These are phyloP conservation scores for Trachelus iudaicus DNA, from an alignment of 2,888 invertebrate genomes.

Conservation along the genomic window DNA sequence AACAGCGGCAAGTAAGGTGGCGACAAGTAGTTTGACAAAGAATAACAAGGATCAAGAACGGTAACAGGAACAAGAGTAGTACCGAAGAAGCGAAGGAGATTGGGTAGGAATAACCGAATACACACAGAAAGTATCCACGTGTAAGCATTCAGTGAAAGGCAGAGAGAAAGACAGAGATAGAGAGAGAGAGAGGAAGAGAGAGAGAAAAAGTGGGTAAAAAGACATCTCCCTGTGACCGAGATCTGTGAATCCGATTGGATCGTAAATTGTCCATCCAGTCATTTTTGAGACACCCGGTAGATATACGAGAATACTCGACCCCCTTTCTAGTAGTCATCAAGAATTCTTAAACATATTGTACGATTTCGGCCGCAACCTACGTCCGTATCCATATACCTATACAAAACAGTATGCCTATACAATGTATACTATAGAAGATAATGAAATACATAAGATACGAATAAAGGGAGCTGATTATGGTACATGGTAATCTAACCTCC, in stretches of 20 bases:
- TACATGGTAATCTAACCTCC: neutral
- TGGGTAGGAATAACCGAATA: constrained; percentile 40
- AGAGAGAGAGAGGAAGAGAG: too few relatives aligned
- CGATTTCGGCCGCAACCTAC: neutral
- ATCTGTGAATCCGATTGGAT: constrained; percentile 41
- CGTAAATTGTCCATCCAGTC: constrained; percentile 21
- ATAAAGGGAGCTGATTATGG: neutral
- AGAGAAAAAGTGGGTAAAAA: neutral
- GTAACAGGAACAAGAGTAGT: neutral
- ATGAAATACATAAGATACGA: neutral
- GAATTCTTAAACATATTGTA: neutral
- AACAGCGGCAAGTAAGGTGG: neutral
- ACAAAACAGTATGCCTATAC: neutral
- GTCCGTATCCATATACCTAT: neutral
- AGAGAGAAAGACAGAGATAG: constrained; percentile 36
- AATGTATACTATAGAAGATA: neutral
- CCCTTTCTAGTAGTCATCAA: neutral
- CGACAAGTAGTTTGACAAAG: neutral
- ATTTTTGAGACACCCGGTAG: constrained; percentile 2
- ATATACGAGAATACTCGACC: neutral
- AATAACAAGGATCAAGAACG: neutral
- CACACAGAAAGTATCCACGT: constrained; percentile 29
- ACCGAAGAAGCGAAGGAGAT: neutral
- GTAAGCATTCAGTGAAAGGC: constrained; percentile 51
- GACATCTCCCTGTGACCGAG: constrained; percentile 46